Conservation (phyloP, 2,888 invertebrate genomes). For the Nudaria mundana region DNA sequence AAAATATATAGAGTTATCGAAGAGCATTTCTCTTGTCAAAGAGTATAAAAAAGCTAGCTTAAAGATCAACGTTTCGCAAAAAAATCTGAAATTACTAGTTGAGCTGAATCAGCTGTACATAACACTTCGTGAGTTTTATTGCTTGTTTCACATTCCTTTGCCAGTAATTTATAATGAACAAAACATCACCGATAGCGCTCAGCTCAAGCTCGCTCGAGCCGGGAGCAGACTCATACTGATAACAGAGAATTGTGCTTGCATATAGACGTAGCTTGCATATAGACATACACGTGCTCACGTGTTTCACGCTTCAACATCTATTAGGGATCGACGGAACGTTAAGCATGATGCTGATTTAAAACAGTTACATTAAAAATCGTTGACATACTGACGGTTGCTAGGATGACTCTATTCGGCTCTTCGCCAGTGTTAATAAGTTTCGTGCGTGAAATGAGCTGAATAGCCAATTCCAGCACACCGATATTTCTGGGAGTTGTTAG, state of each 20-base stretch:
- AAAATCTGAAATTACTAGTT: too few relatives aligned
- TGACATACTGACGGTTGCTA: too few relatives aligned
- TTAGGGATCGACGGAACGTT: background rate
- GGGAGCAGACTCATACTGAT: background rate
- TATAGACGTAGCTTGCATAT: background rate
- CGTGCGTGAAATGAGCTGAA: too few relatives aligned
- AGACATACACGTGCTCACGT: background rate
- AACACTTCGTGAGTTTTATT: background rate
- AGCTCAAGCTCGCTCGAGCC: too few relatives aligned
- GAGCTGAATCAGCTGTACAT: background rate
- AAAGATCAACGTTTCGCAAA: too few relatives aligned
- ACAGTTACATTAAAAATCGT: background rate
- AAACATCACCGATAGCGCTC: constrained; percentile 17
- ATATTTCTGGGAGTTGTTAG: too few relatives aligned
- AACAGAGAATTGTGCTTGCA: background rate
- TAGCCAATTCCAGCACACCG: too few relatives aligned
- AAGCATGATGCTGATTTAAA: background rate
- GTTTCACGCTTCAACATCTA: background rate
- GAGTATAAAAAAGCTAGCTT: too few relatives aligned
- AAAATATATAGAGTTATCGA: too few relatives aligned
- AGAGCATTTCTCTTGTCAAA: too few relatives aligned
- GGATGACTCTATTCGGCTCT: too few relatives aligned
- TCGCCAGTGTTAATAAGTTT: background rate
- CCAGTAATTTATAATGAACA: constrained; percentile 10
- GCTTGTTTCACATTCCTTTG: constrained; percentile 4